Conservation (phyloP, 2,113 vertebrate genomes). For the Morone saxatilis region DNA sequence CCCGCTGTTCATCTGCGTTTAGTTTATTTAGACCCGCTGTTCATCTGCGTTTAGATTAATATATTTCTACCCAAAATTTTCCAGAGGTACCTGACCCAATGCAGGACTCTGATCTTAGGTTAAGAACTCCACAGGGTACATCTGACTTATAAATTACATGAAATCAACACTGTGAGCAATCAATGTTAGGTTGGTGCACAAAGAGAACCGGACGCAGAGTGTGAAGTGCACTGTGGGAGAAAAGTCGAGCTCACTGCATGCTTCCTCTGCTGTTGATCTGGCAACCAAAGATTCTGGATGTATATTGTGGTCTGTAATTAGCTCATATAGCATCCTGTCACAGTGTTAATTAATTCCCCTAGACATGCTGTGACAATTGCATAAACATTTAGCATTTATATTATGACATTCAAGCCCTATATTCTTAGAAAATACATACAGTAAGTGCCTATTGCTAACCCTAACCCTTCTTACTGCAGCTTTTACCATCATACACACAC, state of each 20-base stretch:
- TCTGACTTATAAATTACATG: background rate
- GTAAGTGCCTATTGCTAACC: background rate
- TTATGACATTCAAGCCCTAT: background rate
- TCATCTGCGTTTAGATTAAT: no score
- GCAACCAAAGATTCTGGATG: background rate
- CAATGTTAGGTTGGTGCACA: background rate
- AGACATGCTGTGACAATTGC: background rate
- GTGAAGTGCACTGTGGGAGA: background rate
- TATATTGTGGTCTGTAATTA: background rate
- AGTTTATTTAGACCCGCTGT: no score
- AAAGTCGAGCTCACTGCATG: background rate
- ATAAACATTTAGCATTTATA: background rate
- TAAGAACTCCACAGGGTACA: background rate
- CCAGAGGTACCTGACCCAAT: no score
- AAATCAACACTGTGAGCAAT: background rate
- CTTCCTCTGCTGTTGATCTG: background rate
- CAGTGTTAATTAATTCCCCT: background rate
- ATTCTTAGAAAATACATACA: background rate
- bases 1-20: no score
- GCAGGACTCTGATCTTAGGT: no score
- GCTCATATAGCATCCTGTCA: no score
- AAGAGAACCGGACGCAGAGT: background rate
- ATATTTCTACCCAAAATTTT: no score
- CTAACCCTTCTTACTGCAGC: background rate
- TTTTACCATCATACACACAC: background rate